Evolutionary conservation across 2,888 invertebrate genomes (phyloP), one percentile per base, ranked within the genome.

Genomic region (Sarcophaga carnaria): DNA sequence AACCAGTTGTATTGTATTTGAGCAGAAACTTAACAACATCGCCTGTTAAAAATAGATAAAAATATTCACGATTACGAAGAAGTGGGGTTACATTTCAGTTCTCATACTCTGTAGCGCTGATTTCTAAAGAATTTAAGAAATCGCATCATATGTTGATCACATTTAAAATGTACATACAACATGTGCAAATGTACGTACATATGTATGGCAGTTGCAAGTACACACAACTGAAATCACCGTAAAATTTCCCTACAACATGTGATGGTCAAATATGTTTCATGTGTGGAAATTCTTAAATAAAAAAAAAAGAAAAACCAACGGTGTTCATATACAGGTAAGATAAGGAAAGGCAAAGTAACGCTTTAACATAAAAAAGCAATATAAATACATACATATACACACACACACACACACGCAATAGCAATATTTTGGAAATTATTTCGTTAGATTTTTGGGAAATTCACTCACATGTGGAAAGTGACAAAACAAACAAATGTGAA

Each of bases 81-180:
- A 12, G 17, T 12, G 54, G 12, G 12, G 54, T 54, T 17, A 1
- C 4, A 17, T 17, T 54, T 17, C 12, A 4, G 5, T 54, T 17
- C 54, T 14, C 4, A 0, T 54, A 12, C 17, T 2, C 14, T 54
- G 3, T 14, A 14, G 10, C 3, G 37, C 8, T 37, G 37, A 37
- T 49, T 14, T 25, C 27, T 11, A 49, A 45, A 37, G 59, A 67
- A 67, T 62, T 62, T 82, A 88, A 83, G 88, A 89, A 88, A 89
- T 89, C 88, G 86, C 90, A 90, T 91, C 93, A 93, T 92, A 91
- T 93, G 92, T 90, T 91, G 88, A 82, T 90, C 92, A 92, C 91
- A 93, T 93, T 93, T 89, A 90, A 90, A 37, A 37, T 37, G 37
- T 37, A 8, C 37, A 37, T 8, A 37, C 37, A 37, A 37, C 37